Base-by-base conservation (phyloP, 2,888 invertebrate genomes). In the Synanthedon formicaeformis region DNA sequence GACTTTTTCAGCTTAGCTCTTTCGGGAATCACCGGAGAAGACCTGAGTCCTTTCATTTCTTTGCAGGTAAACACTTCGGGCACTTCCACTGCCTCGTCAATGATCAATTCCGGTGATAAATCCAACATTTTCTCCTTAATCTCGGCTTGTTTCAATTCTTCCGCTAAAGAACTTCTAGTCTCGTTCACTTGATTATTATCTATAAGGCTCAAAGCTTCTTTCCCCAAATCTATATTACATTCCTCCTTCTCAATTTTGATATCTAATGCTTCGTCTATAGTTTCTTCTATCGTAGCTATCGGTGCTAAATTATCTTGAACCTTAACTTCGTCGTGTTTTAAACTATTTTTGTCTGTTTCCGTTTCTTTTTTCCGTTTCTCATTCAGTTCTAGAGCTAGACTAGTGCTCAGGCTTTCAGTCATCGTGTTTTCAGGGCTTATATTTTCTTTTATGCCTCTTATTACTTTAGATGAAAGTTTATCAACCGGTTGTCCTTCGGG, bases 391-490 rank as follows among this genome's bases (percentile, higher is more conserved):
- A 73, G 66, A 0, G 83, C 75, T 63, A 78, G 78, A 0, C 82
- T 80, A 51, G 80, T 81, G 0, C 76, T 79, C 73, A 81, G 81
- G 51, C 79, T 84, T 0, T 84, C 78, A 0, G 83, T 88, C 8
- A 88, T 56, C 1, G 90, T 91, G 53, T 91, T 90, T 60, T 91
- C 90, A 0, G 91, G 91, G 54, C 90, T 90, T 1, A 90, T 90
- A 61, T 91, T 91, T 62, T 91, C 91, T 70, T 91, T 91, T 12
- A 91, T 90, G 4, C 89, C 89, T 60, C 88, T 69, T 51, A 90
- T 90, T 4, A 90, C 75, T 66, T 90, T 89, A 51, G 78, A 84
- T 0, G 90, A 89, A 53, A 91, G 74, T 61, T 88, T 88, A 49
- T 89, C 86, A 1, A 87, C 75, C 0, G 84, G 59, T 2, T 80